A percentile compares a stretch with the other conserved stretches of the same genome.
phyloP scores from a whole-genome alignment of 1,140 invertebrate genomes.

The Tigriopus japonicus region DNA sequence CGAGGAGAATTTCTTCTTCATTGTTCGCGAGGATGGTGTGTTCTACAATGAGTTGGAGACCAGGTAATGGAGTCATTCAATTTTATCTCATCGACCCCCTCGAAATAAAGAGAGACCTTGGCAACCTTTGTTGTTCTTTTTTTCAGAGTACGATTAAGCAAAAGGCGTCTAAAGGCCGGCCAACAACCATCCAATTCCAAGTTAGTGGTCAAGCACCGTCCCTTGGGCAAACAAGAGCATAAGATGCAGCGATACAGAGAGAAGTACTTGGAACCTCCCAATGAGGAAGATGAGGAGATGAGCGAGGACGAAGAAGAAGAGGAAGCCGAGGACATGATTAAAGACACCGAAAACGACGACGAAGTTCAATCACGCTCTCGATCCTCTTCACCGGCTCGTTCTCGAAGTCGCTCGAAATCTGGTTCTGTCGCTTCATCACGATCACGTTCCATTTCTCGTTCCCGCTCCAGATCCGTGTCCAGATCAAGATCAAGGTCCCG shows the following conservation, averaged over 20 bases:
- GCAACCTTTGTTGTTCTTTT: slow-evolving; percentile 21
- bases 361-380: slow-evolving; percentile 15
- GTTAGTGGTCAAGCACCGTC: slow-evolving; percentile 70
- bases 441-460: slow-evolving; percentile 12
- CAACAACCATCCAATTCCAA: slow-evolving; percentile 48
- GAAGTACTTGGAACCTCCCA: slow-evolving; percentile 63
- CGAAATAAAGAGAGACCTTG: neutral
- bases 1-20: slow-evolving; percentile 96
- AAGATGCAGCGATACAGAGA: slow-evolving; percentile 65
- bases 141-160: slow-evolving; percentile 59
- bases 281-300: slow-evolving; percentile 52
- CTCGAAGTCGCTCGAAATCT: slow-evolving; percentile 17
- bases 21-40: slow-evolving; percentile 65
- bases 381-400: slow-evolving; percentile 12
- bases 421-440: neutral
- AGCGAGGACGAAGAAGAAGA: slow-evolving; percentile 24
- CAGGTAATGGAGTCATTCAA: slow-evolving; percentile 23
- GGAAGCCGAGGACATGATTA: slow-evolving; percentile 17
- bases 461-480: slow-evolving; percentile 10
- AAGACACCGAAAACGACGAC: neutral
- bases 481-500: slow-evolving; percentile 12
- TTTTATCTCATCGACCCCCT: neutral
- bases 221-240: slow-evolving; percentile 65
- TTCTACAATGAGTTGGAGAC: slow-evolving; percentile 97
- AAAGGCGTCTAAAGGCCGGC: slow-evolving; percentile 56